Evolutionary conservation across 2,113 vertebrate species (phyloP).

Genomic region (Serilophus lunatus): DNA sequence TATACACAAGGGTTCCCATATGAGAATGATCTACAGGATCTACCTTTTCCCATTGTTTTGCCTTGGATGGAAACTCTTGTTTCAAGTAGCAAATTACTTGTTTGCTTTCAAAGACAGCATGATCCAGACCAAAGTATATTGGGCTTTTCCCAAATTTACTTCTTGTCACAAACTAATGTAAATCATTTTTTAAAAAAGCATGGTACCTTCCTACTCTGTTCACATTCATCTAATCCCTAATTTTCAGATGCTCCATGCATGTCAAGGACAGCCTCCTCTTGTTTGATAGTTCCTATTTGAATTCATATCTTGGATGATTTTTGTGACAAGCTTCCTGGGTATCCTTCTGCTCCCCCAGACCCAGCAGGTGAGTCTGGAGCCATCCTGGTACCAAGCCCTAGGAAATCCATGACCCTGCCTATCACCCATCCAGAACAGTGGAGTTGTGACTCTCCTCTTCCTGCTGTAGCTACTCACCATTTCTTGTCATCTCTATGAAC

Average conservation of each 20-base stretch:
- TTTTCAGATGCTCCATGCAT: not conserved
- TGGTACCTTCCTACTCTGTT: not conserved
- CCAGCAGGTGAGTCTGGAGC: not conserved
- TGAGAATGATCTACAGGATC: not conserved
- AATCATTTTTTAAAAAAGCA: not conserved
- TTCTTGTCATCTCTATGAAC: not conserved
- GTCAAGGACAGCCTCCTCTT: not conserved
- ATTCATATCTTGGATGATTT: not conserved
- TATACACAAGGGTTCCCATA: not conserved
- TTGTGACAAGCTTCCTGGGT: not conserved
- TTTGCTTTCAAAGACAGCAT: not conserved
- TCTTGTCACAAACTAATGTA: not conserved
- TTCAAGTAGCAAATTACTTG: not conserved
- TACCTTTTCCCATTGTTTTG: not conserved
- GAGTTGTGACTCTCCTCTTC: not conserved
- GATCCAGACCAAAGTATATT: not conserved
- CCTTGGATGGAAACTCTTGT: not conserved
- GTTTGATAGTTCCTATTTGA: not conserved
- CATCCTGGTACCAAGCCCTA: not conserved
- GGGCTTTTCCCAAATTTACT: not conserved
- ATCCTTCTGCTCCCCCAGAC: not conserved
- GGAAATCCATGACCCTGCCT: not conserved
- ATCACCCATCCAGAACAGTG: not conserved
- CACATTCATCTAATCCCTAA: not conserved
- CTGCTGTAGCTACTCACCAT: not conserved